These are phyloP conservation scores for Amphiura filiformis DNA, from an alignment of 35 echinoderm and acorn worm genomes.

Conservation along the genomic window DNA sequence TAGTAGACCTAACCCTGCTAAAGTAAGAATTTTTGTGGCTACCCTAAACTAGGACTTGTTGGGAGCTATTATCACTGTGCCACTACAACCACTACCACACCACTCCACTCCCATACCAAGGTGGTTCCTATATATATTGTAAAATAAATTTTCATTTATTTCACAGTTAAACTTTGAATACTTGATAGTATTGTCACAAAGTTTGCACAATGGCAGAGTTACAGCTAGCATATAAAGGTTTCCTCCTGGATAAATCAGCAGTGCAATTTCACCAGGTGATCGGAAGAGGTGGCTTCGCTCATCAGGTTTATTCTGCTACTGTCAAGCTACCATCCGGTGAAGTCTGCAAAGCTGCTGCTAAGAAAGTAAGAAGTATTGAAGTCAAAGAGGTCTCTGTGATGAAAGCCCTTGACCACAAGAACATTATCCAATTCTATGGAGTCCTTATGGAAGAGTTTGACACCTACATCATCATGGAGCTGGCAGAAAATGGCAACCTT, in stretches of 20 bases:
- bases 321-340: background rate
- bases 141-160: too few species aligned
- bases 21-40: too few species aligned
- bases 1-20: too few species aligned
- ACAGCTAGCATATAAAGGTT: background rate
- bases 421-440: background rate
- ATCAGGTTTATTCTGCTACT: background rate
- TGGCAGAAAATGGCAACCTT: background rate
- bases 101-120: too few species aligned
- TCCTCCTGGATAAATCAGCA: background rate
- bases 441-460: background rate
- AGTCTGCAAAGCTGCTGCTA: background rate
- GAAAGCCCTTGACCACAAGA: background rate
- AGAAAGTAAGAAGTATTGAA: background rate
- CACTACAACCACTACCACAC: too few species aligned
- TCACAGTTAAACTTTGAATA: too few species aligned
- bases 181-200: too few species aligned
- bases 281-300: background rate
- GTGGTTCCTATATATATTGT: too few species aligned
- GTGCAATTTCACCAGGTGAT: background rate
- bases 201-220: background rate
- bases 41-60: too few species aligned
- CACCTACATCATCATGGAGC: background rate
- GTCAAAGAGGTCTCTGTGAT: background rate
- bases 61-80: too few species aligned